Conservation (phyloP, 2,113 vertebrate genomes). For the Noctilio leporinus region DNA sequence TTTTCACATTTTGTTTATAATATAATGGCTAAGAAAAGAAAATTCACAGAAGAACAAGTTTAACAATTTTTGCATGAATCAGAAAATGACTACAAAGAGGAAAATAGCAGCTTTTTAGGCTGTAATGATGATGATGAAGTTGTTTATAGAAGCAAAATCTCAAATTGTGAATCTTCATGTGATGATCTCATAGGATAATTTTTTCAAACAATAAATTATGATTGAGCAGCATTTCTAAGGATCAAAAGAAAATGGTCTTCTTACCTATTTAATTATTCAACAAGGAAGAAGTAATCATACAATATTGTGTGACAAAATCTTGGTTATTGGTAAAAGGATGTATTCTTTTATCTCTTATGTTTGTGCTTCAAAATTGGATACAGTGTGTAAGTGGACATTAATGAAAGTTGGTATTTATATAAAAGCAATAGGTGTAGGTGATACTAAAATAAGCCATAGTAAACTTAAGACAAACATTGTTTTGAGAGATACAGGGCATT, state of each 20-base stretch:
- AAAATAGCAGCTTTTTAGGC: background rate
- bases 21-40: background rate
- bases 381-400: background rate
- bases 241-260: background rate
- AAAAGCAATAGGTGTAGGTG: background rate
- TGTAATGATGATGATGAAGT: background rate
- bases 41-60: background rate
- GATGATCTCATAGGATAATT: background rate
- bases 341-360: background rate
- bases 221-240: background rate
- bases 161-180: background rate
- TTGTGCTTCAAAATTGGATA: background rate
- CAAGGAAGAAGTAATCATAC: background rate
- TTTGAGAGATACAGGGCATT: background rate
- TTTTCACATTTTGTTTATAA: conserved; percentile 1
- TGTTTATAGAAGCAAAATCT: background rate
- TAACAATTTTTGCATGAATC: background rate
- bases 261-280: background rate
- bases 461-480: background rate
- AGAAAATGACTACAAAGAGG: background rate
- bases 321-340: background rate
- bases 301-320: background rate
- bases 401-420: background rate
- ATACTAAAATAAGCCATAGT: background rate
- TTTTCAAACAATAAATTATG: background rate